A percentile compares a stretch with the other conserved stretches of the same genome.
phyloP scores from a whole-genome alignment of 2,797 vertebrate species.

The Strix occidentalis region DNA sequence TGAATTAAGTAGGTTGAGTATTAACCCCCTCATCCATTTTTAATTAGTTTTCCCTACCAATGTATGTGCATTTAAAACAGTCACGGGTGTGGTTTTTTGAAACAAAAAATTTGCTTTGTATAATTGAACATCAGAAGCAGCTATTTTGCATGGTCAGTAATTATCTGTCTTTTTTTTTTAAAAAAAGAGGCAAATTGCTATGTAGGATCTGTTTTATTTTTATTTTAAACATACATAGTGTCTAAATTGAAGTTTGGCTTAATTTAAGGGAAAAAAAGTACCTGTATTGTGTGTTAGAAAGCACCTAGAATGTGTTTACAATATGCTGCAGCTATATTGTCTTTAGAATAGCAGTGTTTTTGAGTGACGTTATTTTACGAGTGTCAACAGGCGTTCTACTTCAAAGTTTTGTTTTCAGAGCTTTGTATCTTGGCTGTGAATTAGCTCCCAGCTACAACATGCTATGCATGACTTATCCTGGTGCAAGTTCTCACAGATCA shows the following conservation, averaged over 20 bases:
- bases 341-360: not conserved
- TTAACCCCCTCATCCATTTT: conserved; percentile 80
- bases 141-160: not conserved
- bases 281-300: not conserved
- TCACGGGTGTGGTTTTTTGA: conserved; percentile 34
- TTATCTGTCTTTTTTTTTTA: not conserved
- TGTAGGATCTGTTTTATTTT: not conserved
- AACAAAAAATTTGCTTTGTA: conserved; percentile 32
- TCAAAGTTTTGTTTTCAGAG: not conserved
- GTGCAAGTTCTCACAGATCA: not conserved
- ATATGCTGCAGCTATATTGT: not conserved
- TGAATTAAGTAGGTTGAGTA: conserved; percentile 69
- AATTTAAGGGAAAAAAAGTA: not conserved
- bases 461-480: not conserved
- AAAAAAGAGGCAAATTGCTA: not conserved
- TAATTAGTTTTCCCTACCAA: conserved; percentile 69
- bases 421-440: not conserved
- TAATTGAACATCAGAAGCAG: conserved; percentile 7
- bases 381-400: not conserved
- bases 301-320: not conserved
- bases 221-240: not conserved
- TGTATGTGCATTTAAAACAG: conserved; percentile 57
- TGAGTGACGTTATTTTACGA: not conserved
- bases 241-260: not conserved
- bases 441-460: conserved; percentile 3